Conservation (phyloP, 2,113 vertebrate species). For the Mobula hypostoma region DNA sequence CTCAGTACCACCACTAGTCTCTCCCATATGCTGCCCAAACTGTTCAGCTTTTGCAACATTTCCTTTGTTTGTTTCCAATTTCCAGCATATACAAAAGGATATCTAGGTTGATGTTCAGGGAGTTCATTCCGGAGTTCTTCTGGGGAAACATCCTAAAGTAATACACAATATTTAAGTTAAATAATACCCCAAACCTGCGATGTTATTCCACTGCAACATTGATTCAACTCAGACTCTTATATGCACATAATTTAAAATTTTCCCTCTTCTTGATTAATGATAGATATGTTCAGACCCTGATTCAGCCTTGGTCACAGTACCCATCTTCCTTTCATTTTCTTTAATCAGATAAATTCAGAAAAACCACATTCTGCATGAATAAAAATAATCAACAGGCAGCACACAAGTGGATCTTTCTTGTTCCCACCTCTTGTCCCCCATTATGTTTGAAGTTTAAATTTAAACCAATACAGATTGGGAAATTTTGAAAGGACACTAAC, state of each 20-base stretch:
- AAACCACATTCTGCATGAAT: neutral
- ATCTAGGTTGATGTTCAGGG: conserved; percentile 68
- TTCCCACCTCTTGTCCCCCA: too few species aligned
- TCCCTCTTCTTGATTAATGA: neutral
- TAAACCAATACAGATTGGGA: neutral
- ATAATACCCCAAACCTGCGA: neutral
- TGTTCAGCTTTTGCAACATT: too few species aligned
- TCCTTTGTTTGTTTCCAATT: neutral
- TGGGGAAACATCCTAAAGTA: conserved; percentile 59
- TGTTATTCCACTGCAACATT: neutral
- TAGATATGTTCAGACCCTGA: neutral
- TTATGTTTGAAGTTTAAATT: too few species aligned
- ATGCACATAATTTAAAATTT: neutral
- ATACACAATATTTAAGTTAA: conserved; percentile 17
- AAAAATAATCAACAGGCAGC: neutral
- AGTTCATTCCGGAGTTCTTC: conserved; percentile 63
- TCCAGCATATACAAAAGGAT: conserved; percentile 56
- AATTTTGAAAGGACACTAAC: conserved; percentile 50
- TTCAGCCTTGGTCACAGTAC: too few species aligned
- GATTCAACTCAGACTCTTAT: neutral
- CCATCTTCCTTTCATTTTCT: neutral
- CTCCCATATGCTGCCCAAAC: too few species aligned
- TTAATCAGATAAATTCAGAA: neutral
- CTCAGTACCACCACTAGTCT: too few species aligned
- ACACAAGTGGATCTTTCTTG: neutral